These are phyloP conservation scores for Zosterops pallidus DNA, from an alignment of 2,113 vertebrate genomes.

Conservation along the genomic window DNA sequence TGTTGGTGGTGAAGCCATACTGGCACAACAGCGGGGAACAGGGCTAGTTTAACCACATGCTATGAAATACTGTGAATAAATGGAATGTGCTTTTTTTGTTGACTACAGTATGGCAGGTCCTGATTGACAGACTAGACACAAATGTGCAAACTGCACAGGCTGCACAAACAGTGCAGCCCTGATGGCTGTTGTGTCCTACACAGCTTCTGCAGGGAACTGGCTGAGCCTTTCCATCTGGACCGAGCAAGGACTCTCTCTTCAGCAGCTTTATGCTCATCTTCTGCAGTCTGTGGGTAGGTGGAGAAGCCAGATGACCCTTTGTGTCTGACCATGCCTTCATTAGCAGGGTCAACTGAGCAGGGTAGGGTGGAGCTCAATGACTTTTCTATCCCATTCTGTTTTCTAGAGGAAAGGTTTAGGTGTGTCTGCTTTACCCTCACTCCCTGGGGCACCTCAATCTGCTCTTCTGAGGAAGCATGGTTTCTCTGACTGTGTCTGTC, in stretches of 20 bases:
- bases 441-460: background rate
- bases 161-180: background rate
- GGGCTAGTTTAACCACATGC: background rate
- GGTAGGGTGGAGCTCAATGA: background rate
- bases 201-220: background rate
- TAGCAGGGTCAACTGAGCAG: background rate
- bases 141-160: background rate
- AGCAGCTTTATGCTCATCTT: background rate
- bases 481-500: background rate
- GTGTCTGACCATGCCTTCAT: background rate
- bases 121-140: slow-evolving; percentile 20
- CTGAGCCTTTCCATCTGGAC: background rate
- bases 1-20: background rate
- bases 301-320: background rate
- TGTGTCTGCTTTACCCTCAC: background rate
- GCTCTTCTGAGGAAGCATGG: background rate
- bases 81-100: background rate
- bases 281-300: background rate
- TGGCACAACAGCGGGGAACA: background rate
- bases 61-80: background rate
- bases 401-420: background rate
- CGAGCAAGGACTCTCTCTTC: background rate
- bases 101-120: background rate
- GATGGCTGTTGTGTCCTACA: background rate
- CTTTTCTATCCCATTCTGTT: background rate